phyloP scores from a whole-genome alignment of 2,797 vertebrate genomes.

The Sebastes jordani region DNA sequence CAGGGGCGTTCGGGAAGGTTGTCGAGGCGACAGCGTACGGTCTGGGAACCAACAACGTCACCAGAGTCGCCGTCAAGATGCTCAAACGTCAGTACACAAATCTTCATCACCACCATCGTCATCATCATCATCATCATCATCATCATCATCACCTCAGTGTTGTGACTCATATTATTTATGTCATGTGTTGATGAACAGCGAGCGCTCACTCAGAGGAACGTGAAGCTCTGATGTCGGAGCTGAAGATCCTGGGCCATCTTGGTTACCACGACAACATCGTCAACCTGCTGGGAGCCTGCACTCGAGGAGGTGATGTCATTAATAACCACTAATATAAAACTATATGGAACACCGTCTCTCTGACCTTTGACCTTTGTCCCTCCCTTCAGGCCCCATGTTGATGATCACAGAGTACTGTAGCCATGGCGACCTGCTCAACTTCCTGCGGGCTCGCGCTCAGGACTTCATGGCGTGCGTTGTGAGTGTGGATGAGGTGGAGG shows the following conservation, averaged over 20 bases:
- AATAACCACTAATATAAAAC: no score
- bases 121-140: no score
- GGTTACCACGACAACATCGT: slow-evolving; percentile 94
- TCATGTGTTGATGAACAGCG: slow-evolving; percentile 74
- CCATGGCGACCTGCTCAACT: slow-evolving; percentile 94
- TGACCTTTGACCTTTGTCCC: not conserved
- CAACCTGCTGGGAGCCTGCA: slow-evolving; percentile 95
- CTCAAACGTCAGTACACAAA: slow-evolving; percentile 88
- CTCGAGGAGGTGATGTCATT: slow-evolving; percentile 85
- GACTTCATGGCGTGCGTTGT: slow-evolving; percentile 79
- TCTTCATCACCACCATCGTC: no score
- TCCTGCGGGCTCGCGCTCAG: slow-evolving; percentile 86
- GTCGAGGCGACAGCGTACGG: slow-evolving; percentile 94
- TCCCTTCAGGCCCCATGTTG: slow-evolving; percentile 88
- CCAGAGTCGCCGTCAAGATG: slow-evolving; percentile 97
- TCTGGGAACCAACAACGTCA: slow-evolving; percentile 83
- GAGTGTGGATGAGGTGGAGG: slow-evolving; percentile 63
- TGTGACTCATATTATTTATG: not conserved
- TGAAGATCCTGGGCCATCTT: slow-evolving; percentile 96
- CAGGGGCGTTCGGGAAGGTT: slow-evolving; percentile 95
- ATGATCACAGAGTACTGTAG: slow-evolving; percentile 97
- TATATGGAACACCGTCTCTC: not conserved
- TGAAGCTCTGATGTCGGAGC: slow-evolving; percentile 95
- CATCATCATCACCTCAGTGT: no score
- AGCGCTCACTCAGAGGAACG: slow-evolving; percentile 91